Base-by-base conservation (phyloP, 1,140 invertebrate genomes). In the Drosophila albomicans region DNA sequence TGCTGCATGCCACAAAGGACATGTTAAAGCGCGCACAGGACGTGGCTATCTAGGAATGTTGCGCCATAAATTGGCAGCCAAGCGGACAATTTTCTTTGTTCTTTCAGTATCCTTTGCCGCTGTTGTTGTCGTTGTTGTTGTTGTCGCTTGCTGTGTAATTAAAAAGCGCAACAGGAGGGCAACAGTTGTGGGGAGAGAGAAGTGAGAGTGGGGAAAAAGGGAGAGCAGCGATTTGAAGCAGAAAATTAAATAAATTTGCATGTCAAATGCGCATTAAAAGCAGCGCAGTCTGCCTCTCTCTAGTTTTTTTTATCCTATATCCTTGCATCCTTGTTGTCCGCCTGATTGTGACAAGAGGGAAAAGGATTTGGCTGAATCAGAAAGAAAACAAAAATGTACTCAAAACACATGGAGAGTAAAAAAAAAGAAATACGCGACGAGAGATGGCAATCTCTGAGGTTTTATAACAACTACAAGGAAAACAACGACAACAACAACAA, bases 211-310 rank as follows among this genome's bases (percentile, higher is more conserved):
- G 28, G 15, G 38, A n/a, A 4, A 13, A 1, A 25, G 20, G 52
- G 16, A 8, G 10, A 38, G 35, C 35, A 10, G 35, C 51, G 63
- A 82, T 82, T 88, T 80, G 71, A 79, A 84, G 85, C 85, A 88
- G 85, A 88, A 88, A 88, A 88, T 88, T 89, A 88, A 88, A 88
- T 89, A 89, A 88, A 88, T 88, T 88, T 88, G 85, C 85, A 89
- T 88, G 85, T 88, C 81, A 88, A 88, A 88, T 84, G 81, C 85
- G 78, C 85, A 84, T 88, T 89, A 89, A 88, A 67, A 72, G 70
- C 73, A 73, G 32, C 59, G 49, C 54, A 57, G 38, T 7, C 13
- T 32, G 46, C 46, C 13, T 25, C 28, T 10, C 8, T 15, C 8
- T 10, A 10, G 7, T 38, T 38, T 8, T 11, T 25, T 25, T 51